Conservation (phyloP, 2,797 vertebrate species). For the Sparus aurata region DNA sequence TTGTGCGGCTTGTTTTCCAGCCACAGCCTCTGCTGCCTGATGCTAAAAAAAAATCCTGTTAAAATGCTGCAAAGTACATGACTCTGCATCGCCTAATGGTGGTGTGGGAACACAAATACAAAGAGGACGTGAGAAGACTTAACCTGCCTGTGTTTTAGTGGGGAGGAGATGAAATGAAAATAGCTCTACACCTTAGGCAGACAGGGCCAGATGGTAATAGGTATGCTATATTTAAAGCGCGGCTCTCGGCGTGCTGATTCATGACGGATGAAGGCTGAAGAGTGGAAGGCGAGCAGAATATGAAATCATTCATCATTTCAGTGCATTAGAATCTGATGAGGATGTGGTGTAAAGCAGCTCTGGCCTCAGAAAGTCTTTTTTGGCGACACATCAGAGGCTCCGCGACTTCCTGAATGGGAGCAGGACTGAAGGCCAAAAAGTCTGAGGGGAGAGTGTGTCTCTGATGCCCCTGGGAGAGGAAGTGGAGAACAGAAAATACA, state of each 20-base stretch:
- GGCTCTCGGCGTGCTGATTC: slow-evolving; percentile 45
- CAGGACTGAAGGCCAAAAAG: slow-evolving; percentile 65
- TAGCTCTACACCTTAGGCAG: slow-evolving; percentile 37
- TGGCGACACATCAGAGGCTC: slow-evolving; percentile 79
- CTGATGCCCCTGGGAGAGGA: slow-evolving; percentile 72
- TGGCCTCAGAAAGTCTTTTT: slow-evolving; percentile 54
- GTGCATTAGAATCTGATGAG: slow-evolving; percentile 35
- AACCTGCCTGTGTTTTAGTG: slow-evolving; percentile 24
- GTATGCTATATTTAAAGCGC: slow-evolving; percentile 49
- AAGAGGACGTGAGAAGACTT: slow-evolving; percentile 27
- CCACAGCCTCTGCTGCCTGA: slow-evolving; percentile 46
- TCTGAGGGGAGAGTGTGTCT: slow-evolving; percentile 74
- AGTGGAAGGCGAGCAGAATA: slow-evolving; percentile 33
- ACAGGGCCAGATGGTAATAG: slow-evolving; percentile 49
- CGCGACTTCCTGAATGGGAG: slow-evolving; percentile 78
- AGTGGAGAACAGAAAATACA: slow-evolving; percentile 72
- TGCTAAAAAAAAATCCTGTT: slow-evolving; percentile 50
- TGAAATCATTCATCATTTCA: slow-evolving; percentile 38
- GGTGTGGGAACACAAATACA: slow-evolving; percentile 14
- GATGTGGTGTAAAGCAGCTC: slow-evolving; percentile 40
- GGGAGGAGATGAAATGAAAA: slow-evolving; percentile 35
- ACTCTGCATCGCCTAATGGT: slow-evolving; percentile 25
- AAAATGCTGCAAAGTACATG: slow-evolving; percentile 41
- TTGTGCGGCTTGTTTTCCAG: slow-evolving; percentile 56
- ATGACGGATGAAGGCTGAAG: slow-evolving; percentile 45